These are phyloP conservation scores for Anaspis maculata DNA, from an alignment of 2,888 invertebrate genomes.

Conservation along the genomic window DNA sequence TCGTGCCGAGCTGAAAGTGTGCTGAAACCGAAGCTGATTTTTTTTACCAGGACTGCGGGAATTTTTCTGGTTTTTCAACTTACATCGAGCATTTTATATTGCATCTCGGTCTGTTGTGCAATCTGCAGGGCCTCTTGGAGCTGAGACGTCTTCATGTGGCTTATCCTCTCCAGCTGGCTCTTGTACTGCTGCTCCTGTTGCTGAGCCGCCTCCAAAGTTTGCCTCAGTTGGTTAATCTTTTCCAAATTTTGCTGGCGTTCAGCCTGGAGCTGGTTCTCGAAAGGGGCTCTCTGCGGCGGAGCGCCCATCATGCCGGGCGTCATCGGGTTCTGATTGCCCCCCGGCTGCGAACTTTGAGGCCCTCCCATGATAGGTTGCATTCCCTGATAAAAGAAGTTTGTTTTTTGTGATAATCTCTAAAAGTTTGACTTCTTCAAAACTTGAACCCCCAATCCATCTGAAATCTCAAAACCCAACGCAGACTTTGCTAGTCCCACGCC, in stretches of 20 bases:
- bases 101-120: constrained; percentile 73
- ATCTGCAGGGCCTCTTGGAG: constrained; percentile 59
- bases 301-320: constrained; percentile 30
- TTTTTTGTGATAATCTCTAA: too few relatives aligned
- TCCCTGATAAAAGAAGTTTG: not conserved
- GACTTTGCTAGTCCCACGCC: too few relatives aligned
- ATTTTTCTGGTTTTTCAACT: too few relatives aligned
- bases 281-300: constrained; percentile 28
- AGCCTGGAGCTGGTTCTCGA: constrained; percentile 55
- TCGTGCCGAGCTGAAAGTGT: too few relatives aligned
- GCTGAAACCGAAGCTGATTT: too few relatives aligned
- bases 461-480: too few relatives aligned
- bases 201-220: constrained; percentile 72
- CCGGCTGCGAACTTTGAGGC: constrained; percentile 27
- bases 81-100: constrained; percentile 67
- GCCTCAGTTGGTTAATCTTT: constrained; percentile 67
- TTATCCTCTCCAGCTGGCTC: constrained; percentile 66
- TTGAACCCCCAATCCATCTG: too few relatives aligned
- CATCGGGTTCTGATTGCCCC: constrained; percentile 17
- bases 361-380: constrained; percentile 22
- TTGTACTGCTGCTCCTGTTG: constrained; percentile 72
- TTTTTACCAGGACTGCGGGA: too few relatives aligned
- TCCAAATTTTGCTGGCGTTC: constrained; percentile 71
- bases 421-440: too few relatives aligned
- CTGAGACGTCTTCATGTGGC: constrained; percentile 51